Conservation (phyloP, 1,140 invertebrate species). For the Spodoptera litura region DNA sequence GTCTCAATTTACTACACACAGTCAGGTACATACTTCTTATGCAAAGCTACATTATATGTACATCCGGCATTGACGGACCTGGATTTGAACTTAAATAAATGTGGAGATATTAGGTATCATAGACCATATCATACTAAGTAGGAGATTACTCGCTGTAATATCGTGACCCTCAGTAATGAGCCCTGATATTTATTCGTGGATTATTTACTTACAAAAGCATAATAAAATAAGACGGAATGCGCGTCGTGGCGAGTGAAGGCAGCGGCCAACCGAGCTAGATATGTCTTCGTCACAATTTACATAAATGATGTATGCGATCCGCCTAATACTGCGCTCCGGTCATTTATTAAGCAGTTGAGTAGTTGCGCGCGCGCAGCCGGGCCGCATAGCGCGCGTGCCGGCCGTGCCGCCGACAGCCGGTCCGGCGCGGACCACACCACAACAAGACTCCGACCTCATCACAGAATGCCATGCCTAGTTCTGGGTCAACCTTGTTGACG, state of each 20-base stretch:
- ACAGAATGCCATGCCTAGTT: conserved; percentile 59
- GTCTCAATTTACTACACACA: conserved; percentile 25
- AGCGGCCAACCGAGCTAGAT: conserved; percentile 74
- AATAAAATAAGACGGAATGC: conserved; percentile 72
- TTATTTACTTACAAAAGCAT: conserved; percentile 66
- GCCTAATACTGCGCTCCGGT: conserved; percentile 81
- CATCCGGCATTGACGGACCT: conserved; percentile 22
- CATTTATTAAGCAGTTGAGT: conserved; percentile 80
- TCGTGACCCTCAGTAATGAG: conserved; percentile 61
- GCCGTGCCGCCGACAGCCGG: conserved; percentile 73
- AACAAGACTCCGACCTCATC: conserved; percentile 51
- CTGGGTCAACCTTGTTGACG: conserved; percentile 78
- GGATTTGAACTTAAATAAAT: conserved; percentile 32
- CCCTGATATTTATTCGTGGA: conserved; percentile 66
- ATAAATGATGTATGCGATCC: conserved; percentile 86
- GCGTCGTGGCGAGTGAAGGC: conserved; percentile 76
- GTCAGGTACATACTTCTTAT: neutral
- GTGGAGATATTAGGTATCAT: conserved; percentile 2
- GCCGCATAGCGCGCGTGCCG: conserved; percentile 82
- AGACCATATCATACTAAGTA: conserved; percentile 22
- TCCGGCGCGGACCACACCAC: conserved; percentile 76
- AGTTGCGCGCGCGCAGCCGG: conserved; percentile 62
- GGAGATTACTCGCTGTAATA: conserved; percentile 46
- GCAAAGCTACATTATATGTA: conserved; percentile 23
- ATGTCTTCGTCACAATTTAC: conserved; percentile 86